Conservation (phyloP, 2,888 invertebrate genomes). For the Phragmatobia fuliginosa region DNA sequence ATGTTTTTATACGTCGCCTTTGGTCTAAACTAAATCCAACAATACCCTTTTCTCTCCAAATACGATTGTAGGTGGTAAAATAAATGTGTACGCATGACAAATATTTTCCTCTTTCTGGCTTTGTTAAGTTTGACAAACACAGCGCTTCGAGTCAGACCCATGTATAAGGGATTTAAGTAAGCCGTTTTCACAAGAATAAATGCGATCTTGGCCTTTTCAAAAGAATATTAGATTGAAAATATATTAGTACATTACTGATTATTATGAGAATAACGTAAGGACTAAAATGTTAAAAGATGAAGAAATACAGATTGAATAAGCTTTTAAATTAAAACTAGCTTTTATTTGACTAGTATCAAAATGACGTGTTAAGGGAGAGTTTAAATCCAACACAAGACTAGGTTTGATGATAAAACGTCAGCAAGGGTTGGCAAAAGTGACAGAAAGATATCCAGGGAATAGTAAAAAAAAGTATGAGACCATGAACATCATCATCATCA, state of each 20-base stretch:
- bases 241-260: conserved; percentile 8
- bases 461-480: no score
- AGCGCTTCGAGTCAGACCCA: conserved; percentile 16
- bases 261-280: not conserved
- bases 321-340: not conserved
- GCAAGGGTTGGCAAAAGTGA: not conserved
- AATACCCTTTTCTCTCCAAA: conserved; percentile 24
- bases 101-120: conserved; percentile 25
- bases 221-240: conserved; percentile 4
- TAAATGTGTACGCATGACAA: conserved; percentile 26
- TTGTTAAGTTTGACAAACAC: conserved; percentile 29
- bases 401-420: no score
- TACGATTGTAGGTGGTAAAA: conserved; percentile 27
- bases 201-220: conserved; percentile 12
- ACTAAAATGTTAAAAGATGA: not conserved
- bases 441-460: not conserved
- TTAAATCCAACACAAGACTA: no score
- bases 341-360: no score
- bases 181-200: conserved; percentile 13
- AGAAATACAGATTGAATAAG: not conserved
- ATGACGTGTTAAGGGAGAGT: no score
- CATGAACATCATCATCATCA: no score
- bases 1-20: conserved; percentile 4
- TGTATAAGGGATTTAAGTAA: conserved; percentile 23
- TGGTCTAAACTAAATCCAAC: conserved; percentile 21